Evolutionary conservation across 2,888 invertebrate species (phyloP).

Genomic region (Plagodis dolabraria): DNA sequence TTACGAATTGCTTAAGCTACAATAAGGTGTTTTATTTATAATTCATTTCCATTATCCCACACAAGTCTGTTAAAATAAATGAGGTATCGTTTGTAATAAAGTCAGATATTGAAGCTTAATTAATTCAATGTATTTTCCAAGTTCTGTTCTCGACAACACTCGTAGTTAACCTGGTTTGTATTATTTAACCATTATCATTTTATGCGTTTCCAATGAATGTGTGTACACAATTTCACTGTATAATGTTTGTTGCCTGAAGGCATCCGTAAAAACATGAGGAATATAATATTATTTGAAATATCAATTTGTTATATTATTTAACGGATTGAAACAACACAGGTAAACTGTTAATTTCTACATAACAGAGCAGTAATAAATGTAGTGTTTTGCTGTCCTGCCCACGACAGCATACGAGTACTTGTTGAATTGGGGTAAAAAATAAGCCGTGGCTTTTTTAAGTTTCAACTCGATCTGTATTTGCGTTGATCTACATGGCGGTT

Average conservation of each 20-base stretch:
- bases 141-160: constrained; percentile 1
- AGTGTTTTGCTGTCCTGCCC: neutral
- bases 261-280: constrained; percentile 17
- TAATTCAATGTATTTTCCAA: too few species aligned
- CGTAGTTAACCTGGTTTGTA: neutral
- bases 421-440: too few species aligned
- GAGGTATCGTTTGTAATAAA: too few species aligned
- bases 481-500: too few species aligned
- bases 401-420: too few species aligned
- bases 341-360: constrained; percentile 2
- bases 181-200: neutral
- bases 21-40: too few species aligned
- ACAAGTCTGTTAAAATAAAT: too few species aligned
- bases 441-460: too few species aligned
- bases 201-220: neutral
- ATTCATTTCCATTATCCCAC: too few species aligned
- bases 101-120: too few species aligned
- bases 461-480: too few species aligned
- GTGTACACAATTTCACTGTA: constrained; percentile 8
- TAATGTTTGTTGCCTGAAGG: constrained; percentile 17
- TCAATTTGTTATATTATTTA: constrained; percentile 12
- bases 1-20: too few species aligned
- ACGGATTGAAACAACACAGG: constrained; percentile 7
- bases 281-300: constrained; percentile 4
- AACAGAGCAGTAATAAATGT: neutral